Evolutionary conservation across 2,113 vertebrate genomes (phyloP).

Genomic region (Amblyopsis rosae): DNA sequence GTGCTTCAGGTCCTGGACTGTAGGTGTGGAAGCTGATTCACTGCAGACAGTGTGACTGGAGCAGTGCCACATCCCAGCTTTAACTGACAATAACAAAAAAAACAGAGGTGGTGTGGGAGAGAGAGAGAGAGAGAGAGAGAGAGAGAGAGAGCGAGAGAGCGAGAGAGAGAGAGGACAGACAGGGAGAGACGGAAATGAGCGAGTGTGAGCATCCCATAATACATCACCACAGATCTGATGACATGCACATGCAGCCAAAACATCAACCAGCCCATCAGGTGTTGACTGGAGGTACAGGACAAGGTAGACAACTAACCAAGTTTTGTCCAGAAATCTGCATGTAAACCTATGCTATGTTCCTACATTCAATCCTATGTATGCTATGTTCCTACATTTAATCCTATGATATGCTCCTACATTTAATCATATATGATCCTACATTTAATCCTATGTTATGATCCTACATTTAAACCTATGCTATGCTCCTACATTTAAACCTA

Average conservation of each 20-base stretch:
- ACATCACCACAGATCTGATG: constrained; percentile 64
- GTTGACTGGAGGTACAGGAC: constrained; percentile 16
- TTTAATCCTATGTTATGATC: too few species aligned
- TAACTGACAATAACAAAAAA: constrained; percentile 46
- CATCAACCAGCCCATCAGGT: constrained; percentile 47
- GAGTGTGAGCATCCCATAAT: constrained; percentile 52
- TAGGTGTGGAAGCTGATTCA: constrained; percentile 44
- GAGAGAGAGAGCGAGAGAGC: neutral
- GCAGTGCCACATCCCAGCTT: constrained; percentile 41
- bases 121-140: constrained; percentile 27
- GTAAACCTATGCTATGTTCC: constrained; percentile 13
- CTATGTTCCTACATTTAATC: too few species aligned
- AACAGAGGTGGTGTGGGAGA: neutral
- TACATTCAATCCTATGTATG: too few species aligned
- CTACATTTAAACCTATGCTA: too few species aligned
- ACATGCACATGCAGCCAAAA: constrained; percentile 54
- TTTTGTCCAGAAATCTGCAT: constrained; percentile 21
- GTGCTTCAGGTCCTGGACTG: constrained; percentile 47
- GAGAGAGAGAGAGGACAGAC: neutral
- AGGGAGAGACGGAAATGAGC: constrained; percentile 27
- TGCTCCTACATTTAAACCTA: too few species aligned
- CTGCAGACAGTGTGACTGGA: constrained; percentile 27
- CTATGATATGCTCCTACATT: too few species aligned
- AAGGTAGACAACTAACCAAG: constrained; percentile 24
- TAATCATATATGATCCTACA: too few species aligned